phyloP scores from a whole-genome alignment of 2,113 vertebrate species.

The Takifugu flavidus region DNA sequence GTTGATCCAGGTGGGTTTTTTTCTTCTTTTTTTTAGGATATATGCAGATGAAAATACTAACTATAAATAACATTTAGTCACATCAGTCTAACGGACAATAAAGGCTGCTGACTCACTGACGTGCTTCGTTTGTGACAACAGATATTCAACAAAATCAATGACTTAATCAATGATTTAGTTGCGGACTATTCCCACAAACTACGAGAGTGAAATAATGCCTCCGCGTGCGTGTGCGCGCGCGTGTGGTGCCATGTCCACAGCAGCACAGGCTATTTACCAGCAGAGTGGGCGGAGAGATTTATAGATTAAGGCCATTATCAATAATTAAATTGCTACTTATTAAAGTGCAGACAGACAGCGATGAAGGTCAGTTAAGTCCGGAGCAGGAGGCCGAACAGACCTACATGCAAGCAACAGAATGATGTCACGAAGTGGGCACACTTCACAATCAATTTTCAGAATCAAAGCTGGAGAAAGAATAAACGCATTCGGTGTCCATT shows the following conservation, averaged over 20 bases:
- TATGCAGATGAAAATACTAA: no score
- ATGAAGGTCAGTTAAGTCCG: background rate
- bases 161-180: conserved; percentile 52
- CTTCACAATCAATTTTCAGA: no score
- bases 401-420: background rate
- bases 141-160: conserved; percentile 42
- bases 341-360: conserved; percentile 12
- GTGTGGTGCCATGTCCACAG: background rate
- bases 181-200: conserved; percentile 23
- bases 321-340: conserved; percentile 22
- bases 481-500: no score
- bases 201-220: background rate
- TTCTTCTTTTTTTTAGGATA: no score
- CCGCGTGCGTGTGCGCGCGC: background rate
- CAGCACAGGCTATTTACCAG: conserved; percentile 34
- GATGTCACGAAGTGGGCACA: background rate
- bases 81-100: background rate
- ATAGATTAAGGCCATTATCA: conserved; percentile 3
- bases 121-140: conserved; percentile 10
- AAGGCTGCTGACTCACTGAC: background rate
- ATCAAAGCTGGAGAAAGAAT: no score
- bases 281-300: background rate
- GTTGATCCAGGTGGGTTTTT: no score
- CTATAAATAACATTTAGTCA: no score
- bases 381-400: background rate